Percentiles rank a stretch among this genome's conserved stretches.
phyloP scores from a whole-genome alignment of 1,140 invertebrate species.

The Nasonia giraulti region DNA sequence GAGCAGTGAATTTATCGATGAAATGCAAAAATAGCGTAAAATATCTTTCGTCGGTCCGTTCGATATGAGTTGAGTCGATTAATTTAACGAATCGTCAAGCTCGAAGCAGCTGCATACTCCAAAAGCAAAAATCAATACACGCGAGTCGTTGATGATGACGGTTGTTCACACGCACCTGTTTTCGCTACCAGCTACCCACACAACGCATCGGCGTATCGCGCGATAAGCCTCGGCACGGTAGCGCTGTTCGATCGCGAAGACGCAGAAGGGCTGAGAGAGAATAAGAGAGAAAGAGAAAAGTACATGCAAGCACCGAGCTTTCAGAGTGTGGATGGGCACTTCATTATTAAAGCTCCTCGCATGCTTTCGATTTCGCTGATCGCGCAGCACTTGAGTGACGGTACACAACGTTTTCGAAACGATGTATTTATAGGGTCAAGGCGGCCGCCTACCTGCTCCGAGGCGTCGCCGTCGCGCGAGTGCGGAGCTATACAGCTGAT shows the following conservation, averaged over 20 bases:
- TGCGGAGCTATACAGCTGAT: neutral
- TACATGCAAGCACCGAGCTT: conserved; percentile 27
- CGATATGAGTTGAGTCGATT: no score
- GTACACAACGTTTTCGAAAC: conserved; percentile 15
- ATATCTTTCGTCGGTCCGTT: no score
- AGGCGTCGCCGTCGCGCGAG: neutral
- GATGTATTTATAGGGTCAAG: conserved; percentile 45
- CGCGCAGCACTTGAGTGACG: neutral
- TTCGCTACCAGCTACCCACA: neutral
- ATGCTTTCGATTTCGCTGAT: conserved; percentile 32
- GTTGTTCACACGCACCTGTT: neutral
- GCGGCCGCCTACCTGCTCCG: neutral
- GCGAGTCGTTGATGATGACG: no score
- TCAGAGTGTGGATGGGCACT: conserved; percentile 11
- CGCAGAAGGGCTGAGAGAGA: neutral
- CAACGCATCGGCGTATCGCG: no score
- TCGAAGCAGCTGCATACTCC: neutral
- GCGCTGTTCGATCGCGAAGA: neutral
- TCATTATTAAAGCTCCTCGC: conserved; percentile 34
- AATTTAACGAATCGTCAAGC: no score
- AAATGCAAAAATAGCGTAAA: no score
- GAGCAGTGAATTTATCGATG: no score
- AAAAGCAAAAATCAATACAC: neutral
- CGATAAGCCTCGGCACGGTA: neutral
- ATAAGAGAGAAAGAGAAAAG: neutral